phyloP scores from a whole-genome alignment of 2,888 invertebrate species.

The Odiellus spinosus region DNA sequence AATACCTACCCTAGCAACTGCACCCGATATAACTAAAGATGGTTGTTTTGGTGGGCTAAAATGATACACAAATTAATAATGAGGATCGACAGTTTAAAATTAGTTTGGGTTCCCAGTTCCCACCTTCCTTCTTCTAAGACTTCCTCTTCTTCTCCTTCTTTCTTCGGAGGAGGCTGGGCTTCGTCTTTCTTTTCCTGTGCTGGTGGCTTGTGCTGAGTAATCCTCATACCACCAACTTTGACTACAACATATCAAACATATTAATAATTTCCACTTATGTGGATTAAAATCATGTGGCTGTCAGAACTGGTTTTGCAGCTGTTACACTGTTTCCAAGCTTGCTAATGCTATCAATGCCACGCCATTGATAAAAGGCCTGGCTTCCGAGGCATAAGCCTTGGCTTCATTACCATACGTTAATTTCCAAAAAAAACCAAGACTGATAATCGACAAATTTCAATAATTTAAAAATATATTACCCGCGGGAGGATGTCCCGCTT shows the following conservation, averaged over 20 bases:
- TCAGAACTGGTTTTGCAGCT: too few relatives aligned
- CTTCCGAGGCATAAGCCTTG: background rate
- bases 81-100: constrained; percentile 4
- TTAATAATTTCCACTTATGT: too few relatives aligned
- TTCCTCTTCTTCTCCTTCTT: constrained; percentile 19
- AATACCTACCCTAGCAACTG: constrained; percentile 42
- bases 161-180: constrained; percentile 28
- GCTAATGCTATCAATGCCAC: too few relatives aligned
- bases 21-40: constrained; percentile 49
- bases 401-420: background rate
- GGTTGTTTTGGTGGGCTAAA: constrained; percentile 55
- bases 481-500: constrained; percentile 80
- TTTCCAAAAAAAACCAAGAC: background rate
- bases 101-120: constrained; percentile 27
- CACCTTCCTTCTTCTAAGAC: too few relatives aligned
- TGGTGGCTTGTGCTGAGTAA: constrained; percentile 66
- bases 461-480: constrained; percentile 44
- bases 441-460: constrained; percentile 9
- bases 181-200: constrained; percentile 15
- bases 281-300: too few relatives aligned
- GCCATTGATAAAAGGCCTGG: too few relatives aligned
- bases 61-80: constrained; percentile 11
- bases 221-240: constrained; percentile 82
- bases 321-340: too few relatives aligned
- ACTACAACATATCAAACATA: too few relatives aligned